phyloP scores from a whole-genome alignment of 2,113 vertebrate species.

The Corapipo altera region DNA sequence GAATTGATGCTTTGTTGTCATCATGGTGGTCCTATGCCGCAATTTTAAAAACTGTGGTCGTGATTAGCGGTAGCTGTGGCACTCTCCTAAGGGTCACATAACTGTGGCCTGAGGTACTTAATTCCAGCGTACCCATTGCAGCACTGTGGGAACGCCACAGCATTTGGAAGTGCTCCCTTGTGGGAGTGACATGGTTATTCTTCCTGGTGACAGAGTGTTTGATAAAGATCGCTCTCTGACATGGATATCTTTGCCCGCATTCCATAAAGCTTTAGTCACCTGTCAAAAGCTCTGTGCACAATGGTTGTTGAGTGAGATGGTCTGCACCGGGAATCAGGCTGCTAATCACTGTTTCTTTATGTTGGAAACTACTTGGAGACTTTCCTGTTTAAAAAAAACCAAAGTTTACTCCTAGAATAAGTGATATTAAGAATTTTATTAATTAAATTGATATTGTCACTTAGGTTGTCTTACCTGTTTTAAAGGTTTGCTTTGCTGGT shows the following conservation, averaged over 20 bases:
- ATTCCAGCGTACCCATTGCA: accelerated
- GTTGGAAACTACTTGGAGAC: background rate
- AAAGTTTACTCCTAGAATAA: background rate
- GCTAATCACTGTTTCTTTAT: background rate
- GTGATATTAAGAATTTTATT: background rate
- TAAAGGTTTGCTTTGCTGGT: background rate
- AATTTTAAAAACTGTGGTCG: background rate
- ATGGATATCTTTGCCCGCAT: background rate
- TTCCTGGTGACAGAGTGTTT: background rate
- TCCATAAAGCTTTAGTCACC: conserved; percentile 9
- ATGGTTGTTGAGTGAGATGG: conserved; percentile 8
- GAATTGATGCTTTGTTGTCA: background rate
- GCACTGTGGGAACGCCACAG: accelerated
- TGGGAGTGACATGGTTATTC: background rate
- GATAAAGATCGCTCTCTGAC: conserved; percentile 12
- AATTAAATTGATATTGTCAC: background rate
- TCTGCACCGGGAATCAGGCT: background rate
- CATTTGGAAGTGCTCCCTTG: background rate
- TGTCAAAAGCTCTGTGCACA: background rate
- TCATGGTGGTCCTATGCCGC: background rate
- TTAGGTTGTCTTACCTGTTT: background rate
- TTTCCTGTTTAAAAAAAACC: background rate
- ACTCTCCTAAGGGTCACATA: background rate
- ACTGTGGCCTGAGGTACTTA: background rate
- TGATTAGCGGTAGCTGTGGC: background rate